Percentiles rank a stretch among this genome's conserved stretches.
phyloP scores from a whole-genome alignment of 2,113 vertebrate species.

The Heterotis niloticus region DNA sequence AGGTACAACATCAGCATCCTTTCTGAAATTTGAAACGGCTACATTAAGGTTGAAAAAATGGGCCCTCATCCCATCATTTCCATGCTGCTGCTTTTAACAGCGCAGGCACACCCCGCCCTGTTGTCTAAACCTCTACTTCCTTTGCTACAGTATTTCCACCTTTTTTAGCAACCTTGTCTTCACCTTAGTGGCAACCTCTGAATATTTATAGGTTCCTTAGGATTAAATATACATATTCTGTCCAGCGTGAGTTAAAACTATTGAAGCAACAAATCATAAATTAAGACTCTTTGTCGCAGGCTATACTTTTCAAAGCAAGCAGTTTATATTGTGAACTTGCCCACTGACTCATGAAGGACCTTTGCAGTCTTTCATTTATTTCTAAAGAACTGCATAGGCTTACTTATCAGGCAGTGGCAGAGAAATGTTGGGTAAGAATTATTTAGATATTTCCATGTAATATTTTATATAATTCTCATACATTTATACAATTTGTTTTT shows the following conservation, averaged over 20 bases:
- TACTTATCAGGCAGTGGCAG: background rate
- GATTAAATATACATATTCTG: slow-evolving; percentile 11
- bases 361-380: slow-evolving; percentile 3
- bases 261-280: slow-evolving; percentile 29
- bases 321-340: slow-evolving; percentile 9
- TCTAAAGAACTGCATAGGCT: background rate
- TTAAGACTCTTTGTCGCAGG: slow-evolving; percentile 6
- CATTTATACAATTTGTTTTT: background rate
- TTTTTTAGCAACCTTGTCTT: slow-evolving; percentile 14
- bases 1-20: no score
- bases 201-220: slow-evolving; percentile 14
- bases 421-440: slow-evolving; percentile 9
- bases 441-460: background rate
- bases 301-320: slow-evolving; percentile 16
- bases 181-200: slow-evolving; percentile 2
- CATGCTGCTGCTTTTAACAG: no score
- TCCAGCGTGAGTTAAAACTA: slow-evolving; percentile 20
- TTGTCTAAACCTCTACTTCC: no score
- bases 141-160: background rate
- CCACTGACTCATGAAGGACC: slow-evolving; percentile 22
- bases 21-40: no score
- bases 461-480: background rate
- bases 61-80: no score
- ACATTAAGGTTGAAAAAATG: no score
- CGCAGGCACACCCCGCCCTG: no score